Percentiles rank a stretch among this genome's conserved stretches.
These are phyloP conservation scores for Poicephalus meyeri DNA, from an alignment of 2,113 vertebrate genomes.

Conservation along the genomic window DNA sequence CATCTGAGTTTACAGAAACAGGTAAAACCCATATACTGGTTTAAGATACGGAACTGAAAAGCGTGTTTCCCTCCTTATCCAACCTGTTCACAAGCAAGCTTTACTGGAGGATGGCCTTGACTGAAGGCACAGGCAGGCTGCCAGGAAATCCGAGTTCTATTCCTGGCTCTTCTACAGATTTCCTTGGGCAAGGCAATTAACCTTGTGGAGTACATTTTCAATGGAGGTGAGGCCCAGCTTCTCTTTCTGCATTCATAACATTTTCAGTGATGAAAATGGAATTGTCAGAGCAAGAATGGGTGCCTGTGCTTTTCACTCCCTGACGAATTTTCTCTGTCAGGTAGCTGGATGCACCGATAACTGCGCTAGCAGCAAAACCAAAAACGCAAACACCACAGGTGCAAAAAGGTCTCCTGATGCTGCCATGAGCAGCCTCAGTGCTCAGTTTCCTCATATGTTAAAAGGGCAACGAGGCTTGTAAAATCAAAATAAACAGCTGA, in stretches of 20 bases:
- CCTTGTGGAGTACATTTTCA: constrained; percentile 54
- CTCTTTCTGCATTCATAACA: constrained; percentile 5
- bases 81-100: not conserved
- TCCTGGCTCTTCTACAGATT: constrained; percentile 65
- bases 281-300: not conserved
- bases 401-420: not conserved
- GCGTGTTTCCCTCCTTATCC: not conserved
- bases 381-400: not conserved
- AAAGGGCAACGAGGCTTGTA: not conserved
- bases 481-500: not conserved
- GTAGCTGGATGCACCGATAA: not conserved
- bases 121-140: constrained; percentile 34
- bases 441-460: not conserved
- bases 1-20: not conserved
- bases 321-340: not conserved
- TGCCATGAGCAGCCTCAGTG: not conserved
- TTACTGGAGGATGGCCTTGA: constrained; percentile 40
- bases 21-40: not conserved
- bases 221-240: constrained; percentile 38
- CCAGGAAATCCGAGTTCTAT: constrained; percentile 63
- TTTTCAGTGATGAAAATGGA: not conserved
- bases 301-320: not conserved
- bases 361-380: not conserved
- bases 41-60: not conserved
- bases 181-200: constrained; percentile 70